Conservation (phyloP, 2,113 vertebrate genomes). For the Chaetodon trifascialis region DNA sequence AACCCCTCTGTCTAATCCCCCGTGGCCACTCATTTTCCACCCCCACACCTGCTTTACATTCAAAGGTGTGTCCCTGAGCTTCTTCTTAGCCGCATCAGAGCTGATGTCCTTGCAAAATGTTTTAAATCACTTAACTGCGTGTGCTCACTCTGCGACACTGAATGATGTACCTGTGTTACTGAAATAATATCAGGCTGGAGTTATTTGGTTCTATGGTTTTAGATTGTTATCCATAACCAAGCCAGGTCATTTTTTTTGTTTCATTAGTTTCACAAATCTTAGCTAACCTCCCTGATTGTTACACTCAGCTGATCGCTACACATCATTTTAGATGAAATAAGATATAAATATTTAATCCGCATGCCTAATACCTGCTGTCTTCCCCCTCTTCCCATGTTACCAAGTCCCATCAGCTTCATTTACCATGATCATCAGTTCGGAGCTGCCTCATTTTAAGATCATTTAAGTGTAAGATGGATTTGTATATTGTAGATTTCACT, state of each 20-base stretch:
- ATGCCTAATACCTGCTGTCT: neutral
- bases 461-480: conserved; percentile 23
- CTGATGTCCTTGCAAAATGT: conserved; percentile 43
- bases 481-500: conserved; percentile 13
- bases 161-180: neutral
- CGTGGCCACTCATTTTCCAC: conserved; percentile 42
- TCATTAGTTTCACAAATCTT: neutral
- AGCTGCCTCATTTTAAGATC: conserved; percentile 21
- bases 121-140: conserved; percentile 18
- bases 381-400: no score
- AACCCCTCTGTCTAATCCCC: conserved; percentile 27
- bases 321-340: neutral
- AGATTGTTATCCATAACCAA: neutral
- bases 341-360: neutral
- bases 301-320: neutral
- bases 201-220: neutral
- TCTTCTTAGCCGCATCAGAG: conserved; percentile 28
- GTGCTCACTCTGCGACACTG: neutral
- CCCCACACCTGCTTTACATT: conserved; percentile 65
- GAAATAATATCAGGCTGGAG: neutral
- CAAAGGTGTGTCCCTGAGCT: conserved; percentile 50
- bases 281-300: neutral
- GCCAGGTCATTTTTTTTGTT: neutral
- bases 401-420: neutral
- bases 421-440: neutral